phyloP scores from a whole-genome alignment of 35 echinoderm and acorn worm species.

The Lytechinus pictus region DNA sequence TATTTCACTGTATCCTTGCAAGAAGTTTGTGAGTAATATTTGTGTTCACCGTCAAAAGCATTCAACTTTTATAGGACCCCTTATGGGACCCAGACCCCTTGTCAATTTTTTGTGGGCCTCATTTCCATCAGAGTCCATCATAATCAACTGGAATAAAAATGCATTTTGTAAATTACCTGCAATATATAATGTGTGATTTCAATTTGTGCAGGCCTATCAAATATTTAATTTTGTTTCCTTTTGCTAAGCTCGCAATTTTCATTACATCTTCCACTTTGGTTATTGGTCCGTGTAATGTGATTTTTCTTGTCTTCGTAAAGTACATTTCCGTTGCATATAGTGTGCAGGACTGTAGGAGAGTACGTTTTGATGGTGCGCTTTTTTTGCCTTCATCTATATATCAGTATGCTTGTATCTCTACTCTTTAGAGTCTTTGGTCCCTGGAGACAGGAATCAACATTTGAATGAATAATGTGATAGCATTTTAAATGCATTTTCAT shows the following conservation, averaged over 20 bases:
- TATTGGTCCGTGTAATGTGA: background rate
- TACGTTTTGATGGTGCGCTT: background rate
- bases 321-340: background rate
- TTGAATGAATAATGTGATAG: background rate
- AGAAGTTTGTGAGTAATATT: too few relatives aligned
- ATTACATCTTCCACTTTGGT: background rate
- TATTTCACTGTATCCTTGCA: too few relatives aligned
- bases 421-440: too few relatives aligned
- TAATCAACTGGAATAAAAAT: too few relatives aligned
- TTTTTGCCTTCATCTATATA: background rate
- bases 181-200: background rate
- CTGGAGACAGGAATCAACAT: background rate
- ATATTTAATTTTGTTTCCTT: background rate
- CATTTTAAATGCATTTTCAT: background rate
- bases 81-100: too few relatives aligned
- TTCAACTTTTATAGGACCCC: too few relatives aligned
- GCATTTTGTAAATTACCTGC: background rate
- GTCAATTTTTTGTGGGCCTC: too few relatives aligned
- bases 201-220: background rate
- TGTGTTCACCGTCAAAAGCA: too few relatives aligned
- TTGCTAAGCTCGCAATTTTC: background rate
- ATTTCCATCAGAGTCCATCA: too few relatives aligned
- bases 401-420: background rate
- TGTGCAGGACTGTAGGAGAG: background rate
- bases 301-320: background rate